Evolutionary conservation across 2,113 vertebrate genomes (phyloP).

Genomic region (Hippocampus guttulatus): DNA sequence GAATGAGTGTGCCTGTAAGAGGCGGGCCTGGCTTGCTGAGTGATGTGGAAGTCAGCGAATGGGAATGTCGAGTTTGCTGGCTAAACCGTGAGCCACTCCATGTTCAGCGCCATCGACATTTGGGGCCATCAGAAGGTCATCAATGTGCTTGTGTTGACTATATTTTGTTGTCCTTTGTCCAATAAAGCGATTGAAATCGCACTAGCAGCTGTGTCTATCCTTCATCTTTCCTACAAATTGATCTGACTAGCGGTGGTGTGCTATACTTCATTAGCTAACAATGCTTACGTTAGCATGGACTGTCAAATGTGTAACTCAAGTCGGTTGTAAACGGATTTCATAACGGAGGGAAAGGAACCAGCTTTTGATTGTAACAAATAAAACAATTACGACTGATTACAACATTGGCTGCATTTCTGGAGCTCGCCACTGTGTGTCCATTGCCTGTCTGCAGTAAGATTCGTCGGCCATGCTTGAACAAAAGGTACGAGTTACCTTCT

Average conservation of each 20-base stretch:
- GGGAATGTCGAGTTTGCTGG: neutral
- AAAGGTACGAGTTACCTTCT: neutral
- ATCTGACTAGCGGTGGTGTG: neutral
- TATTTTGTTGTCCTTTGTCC: no score
- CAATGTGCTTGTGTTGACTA: neutral
- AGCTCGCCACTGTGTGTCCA: neutral
- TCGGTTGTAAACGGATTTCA: no score
- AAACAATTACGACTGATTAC: neutral
- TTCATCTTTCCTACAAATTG: neutral
- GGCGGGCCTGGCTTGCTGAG: neutral
- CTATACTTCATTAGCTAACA: neutral
- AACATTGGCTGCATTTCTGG: neutral
- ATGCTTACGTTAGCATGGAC: neutral
- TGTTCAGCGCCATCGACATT: no score
- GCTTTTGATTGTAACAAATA: neutral
- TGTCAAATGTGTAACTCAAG: neutral
- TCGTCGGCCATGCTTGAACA: neutral
- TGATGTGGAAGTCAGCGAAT: neutral
- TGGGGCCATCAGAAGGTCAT: neutral
- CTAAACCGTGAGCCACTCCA: neutral
- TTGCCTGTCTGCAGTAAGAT: neutral
- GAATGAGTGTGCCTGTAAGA: neutral
- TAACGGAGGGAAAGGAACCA: no score
- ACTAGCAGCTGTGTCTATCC: neutral
- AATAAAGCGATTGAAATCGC: neutral